These are phyloP conservation scores for Andricus quercusramuli DNA, from an alignment of 2,888 invertebrate species.

Conservation along the genomic window DNA sequence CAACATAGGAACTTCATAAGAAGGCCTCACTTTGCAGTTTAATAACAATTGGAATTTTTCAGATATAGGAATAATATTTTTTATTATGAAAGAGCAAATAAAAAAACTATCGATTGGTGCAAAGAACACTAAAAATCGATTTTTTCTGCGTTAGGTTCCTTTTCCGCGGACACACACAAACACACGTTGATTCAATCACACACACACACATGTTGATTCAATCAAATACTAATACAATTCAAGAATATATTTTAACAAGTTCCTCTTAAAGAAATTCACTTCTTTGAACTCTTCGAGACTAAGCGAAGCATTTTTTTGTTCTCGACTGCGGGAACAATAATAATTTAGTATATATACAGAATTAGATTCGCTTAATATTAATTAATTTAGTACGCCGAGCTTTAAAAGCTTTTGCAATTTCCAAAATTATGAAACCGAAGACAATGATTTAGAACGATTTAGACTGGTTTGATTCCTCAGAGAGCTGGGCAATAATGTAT, in stretches of 20 bases:
- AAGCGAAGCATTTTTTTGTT: conserved; percentile 53
- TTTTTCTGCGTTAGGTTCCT: no score
- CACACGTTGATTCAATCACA: no score
- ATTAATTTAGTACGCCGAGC: conserved; percentile 59
- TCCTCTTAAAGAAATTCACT: conserved; percentile 59
- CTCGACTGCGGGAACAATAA: conserved; percentile 62
- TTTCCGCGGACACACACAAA: no score
- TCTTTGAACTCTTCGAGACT: conserved; percentile 55
- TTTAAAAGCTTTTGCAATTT: conserved; percentile 42
- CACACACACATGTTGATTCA: conserved; percentile 48
- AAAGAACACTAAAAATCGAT: no score
- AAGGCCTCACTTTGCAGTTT: no score
- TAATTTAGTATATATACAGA: conserved; percentile 69
- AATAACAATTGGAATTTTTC: no score
- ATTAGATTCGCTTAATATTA: conserved; percentile 68
- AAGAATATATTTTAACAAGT: conserved; percentile 57
- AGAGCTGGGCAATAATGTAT: conserved; percentile 25
- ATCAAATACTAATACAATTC: conserved; percentile 61
- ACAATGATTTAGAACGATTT: conserved; percentile 1
- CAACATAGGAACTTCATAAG: no score
- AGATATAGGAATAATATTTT: no score
- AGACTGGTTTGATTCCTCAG: background rate
- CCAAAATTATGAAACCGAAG: background rate
- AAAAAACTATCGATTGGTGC: no score
- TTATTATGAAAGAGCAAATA: no score